Evolutionary conservation across 2,888 invertebrate species (phyloP).

Genomic region (Drosophila villosipedis): DNA sequence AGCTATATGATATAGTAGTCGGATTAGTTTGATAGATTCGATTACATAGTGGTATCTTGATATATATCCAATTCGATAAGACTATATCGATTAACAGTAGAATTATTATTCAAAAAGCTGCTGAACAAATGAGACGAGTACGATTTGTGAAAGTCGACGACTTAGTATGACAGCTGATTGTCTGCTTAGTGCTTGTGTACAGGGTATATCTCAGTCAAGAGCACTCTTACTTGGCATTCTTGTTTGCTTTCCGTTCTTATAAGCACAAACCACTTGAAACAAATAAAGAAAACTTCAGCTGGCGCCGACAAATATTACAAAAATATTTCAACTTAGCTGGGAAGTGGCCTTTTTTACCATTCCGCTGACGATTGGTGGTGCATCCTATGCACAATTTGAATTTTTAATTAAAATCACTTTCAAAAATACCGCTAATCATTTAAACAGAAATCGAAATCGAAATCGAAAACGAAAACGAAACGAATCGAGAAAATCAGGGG

Average conservation of each 20-base stretch:
- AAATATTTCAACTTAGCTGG: background rate
- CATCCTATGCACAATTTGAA: slow-evolving; percentile 64
- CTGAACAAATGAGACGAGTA: background rate
- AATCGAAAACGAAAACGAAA: slow-evolving; percentile 2
- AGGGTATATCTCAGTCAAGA: background rate
- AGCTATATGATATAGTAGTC: background rate
- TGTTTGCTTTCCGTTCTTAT: background rate
- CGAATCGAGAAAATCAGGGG: slow-evolving; percentile 3
- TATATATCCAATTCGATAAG: no score
- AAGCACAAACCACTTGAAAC: background rate
- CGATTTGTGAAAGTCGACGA: background rate
- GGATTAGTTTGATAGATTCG: background rate
- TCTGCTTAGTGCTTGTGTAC: background rate
- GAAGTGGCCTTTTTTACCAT: slow-evolving; percentile 10
- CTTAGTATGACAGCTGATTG: background rate
- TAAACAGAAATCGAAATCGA: slow-evolving; percentile 3
- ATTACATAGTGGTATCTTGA: background rate
- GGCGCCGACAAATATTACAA: slow-evolving; percentile 11
- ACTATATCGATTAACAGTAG: no score
- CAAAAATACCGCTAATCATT: slow-evolving; percentile 79
- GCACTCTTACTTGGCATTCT: background rate
- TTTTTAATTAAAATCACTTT: slow-evolving; percentile 78
- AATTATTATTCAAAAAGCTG: background rate
- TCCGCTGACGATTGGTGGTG: slow-evolving; percentile 7
- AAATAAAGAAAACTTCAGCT: background rate